Evolutionary conservation across 2,888 invertebrate genomes (phyloP).

Genomic region (Nysson spinosus): DNA sequence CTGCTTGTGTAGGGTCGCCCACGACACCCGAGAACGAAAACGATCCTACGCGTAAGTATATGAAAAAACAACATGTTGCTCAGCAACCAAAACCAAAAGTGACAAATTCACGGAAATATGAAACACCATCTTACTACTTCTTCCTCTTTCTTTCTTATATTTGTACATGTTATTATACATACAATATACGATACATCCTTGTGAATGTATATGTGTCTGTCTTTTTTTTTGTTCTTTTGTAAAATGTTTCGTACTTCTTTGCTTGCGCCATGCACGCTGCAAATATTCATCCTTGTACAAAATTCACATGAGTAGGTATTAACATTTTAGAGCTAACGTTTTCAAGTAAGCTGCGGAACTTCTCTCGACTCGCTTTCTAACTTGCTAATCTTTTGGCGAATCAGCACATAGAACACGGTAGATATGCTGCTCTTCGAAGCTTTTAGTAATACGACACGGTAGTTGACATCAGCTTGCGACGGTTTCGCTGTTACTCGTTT

Average conservation of each 20-base stretch:
- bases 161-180: too few relatives aligned
- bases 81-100: constrained; percentile 27
- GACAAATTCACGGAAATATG: neutral
- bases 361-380: constrained; percentile 38
- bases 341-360: constrained; percentile 6
- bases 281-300: constrained; percentile 18
- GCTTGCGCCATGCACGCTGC: constrained; percentile 21
- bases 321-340: constrained; percentile 11
- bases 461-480: constrained; percentile 3
- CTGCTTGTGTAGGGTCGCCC: constrained; percentile 78
- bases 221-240: neutral
- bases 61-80: too few relatives aligned
- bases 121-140: constrained; percentile 5
- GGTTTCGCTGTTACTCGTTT: constrained; percentile 20
- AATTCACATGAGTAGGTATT: constrained; percentile 2
- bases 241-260: constrained; percentile 1
- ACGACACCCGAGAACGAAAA: constrained; percentile 79
- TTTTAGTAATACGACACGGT: constrained; percentile 17
- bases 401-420: constrained; percentile 18
- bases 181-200: neutral
- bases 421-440: constrained; percentile 14
- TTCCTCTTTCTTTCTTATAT: too few relatives aligned
- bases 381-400: constrained; percentile 20
- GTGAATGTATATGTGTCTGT: neutral
- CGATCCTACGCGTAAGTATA: constrained; percentile 79